phyloP scores from a whole-genome alignment of 2,797 vertebrate species.

The Tapirus indicus region DNA sequence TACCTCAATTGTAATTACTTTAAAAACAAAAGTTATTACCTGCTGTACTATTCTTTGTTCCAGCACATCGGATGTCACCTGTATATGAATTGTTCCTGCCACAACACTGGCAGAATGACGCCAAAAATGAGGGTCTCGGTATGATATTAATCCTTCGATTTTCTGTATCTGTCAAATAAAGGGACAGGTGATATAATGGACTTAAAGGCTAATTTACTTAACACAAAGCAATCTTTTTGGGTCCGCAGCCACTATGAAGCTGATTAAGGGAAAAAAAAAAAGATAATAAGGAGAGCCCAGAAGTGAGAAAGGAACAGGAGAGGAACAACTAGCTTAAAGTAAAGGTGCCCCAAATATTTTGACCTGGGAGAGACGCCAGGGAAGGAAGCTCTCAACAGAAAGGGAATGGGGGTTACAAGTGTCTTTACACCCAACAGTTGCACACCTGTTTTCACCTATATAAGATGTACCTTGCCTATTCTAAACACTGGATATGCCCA shows the following conservation, averaged over 20 bases:
- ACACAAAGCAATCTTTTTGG: constrained; percentile 6
- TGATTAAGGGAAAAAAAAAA: neutral
- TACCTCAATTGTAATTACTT: constrained; percentile 42
- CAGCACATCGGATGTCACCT: constrained; percentile 95
- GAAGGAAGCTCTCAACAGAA: neutral
- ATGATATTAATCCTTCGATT: constrained; percentile 97
- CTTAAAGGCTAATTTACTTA: constrained; percentile 51
- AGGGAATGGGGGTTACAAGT: neutral
- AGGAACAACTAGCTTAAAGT: neutral
- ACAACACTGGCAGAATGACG: constrained; percentile 96
- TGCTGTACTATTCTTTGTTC: constrained; percentile 98
- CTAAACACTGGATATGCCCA: neutral
- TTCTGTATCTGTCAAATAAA: constrained; percentile 94
- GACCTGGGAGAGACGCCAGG: neutral
- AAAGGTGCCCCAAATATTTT: neutral
- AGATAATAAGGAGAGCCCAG: neutral
- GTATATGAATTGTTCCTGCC: constrained; percentile 97
- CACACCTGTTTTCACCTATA: neutral
- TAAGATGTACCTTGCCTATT: neutral
- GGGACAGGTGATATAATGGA: constrained; percentile 10
- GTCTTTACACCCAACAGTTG: neutral
- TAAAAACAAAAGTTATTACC: constrained; percentile 86
- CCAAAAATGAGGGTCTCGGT: constrained; percentile 98
- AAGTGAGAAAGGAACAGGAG: neutral
- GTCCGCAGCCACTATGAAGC: neutral